Conservation (phyloP, 2,797 vertebrate species). For the Sciurus carolinensis region DNA sequence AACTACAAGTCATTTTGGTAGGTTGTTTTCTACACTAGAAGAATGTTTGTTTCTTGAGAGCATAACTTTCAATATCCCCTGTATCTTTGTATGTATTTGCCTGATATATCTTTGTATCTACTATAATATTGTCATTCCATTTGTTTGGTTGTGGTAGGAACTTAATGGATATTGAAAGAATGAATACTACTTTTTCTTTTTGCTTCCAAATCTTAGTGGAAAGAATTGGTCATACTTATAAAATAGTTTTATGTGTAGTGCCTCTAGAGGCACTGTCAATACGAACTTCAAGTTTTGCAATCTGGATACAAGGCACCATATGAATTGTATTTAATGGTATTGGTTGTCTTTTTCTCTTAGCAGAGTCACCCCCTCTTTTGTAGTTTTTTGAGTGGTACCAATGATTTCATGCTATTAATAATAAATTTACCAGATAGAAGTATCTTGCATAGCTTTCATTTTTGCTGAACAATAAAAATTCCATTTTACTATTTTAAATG, state of each 20-base stretch:
- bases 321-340: conserved; percentile 1
- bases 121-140: not conserved
- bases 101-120: not conserved
- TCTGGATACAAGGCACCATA: not conserved
- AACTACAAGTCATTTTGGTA: not conserved
- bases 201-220: not conserved
- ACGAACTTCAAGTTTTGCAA: conserved; percentile 34
- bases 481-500: conserved; percentile 24
- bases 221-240: not conserved
- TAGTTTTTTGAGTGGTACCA: conserved; percentile 59
- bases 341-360: conserved; percentile 20
- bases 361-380: not conserved
- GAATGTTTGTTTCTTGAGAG: not conserved
- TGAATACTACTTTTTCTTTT: conserved; percentile 43
- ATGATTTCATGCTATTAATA: not conserved
- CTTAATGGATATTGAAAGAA: conserved; percentile 35
- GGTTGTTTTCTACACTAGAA: not conserved
- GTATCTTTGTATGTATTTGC: no score
- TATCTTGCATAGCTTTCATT: conserved; percentile 26
- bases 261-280: not conserved
- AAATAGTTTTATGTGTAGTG: conserved; percentile 36
- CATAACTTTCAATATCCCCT: not conserved
- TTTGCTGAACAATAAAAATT: conserved; percentile 57
- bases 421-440: conserved; percentile 33
- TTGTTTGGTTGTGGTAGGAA: not conserved